These are phyloP conservation scores for Clupea harengus DNA, from an alignment of 2,113 vertebrate species.

Conservation along the genomic window DNA sequence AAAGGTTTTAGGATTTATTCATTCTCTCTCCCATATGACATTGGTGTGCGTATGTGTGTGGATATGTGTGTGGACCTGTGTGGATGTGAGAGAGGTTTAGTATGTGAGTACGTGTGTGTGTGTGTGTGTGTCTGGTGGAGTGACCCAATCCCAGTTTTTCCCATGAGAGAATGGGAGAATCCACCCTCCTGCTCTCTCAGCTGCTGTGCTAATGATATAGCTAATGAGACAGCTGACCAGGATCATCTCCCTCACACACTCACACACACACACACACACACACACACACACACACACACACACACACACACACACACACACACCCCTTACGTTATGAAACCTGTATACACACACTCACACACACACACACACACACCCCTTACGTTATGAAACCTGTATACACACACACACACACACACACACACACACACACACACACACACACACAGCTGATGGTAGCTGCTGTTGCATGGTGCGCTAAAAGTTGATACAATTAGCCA, in stretches of 20 bases:
- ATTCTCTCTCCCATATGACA: neutral
- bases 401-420: neutral
- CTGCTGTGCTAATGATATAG: slow-evolving; percentile 76
- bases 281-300: slow-evolving; percentile 8
- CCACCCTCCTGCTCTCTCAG: slow-evolving; percentile 61
- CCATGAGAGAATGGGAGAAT: slow-evolving; percentile 52
- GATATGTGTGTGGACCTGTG: neutral
- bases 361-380: neutral
- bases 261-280: slow-evolving; percentile 3
- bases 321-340: neutral
- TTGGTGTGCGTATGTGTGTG: neutral
- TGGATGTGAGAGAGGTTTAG: neutral
- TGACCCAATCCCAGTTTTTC: neutral
- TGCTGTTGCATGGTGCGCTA: neutral
- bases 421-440: neutral
- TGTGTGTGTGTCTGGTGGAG: neutral
- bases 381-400: neutral
- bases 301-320: neutral
- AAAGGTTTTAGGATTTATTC: neutral
- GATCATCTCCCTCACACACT: slow-evolving; percentile 42
- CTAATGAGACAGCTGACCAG: slow-evolving; percentile 75
- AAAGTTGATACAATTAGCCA: neutral
- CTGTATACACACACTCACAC: neutral
- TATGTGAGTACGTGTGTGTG: neutral
- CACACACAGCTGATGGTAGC: slow-evolving; percentile 2